Conservation (phyloP, 2,888 invertebrate genomes). For the Leucophora obtusa region DNA sequence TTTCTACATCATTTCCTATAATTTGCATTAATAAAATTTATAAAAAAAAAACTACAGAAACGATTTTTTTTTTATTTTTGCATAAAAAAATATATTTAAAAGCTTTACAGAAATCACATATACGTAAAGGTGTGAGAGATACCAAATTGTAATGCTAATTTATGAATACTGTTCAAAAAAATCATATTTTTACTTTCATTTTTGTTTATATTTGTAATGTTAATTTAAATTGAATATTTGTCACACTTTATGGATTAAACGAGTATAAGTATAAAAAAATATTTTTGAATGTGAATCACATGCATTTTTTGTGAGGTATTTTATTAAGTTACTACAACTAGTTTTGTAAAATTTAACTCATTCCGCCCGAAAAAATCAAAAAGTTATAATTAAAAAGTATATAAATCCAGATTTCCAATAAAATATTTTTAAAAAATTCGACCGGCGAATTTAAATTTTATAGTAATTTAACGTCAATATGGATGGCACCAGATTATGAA, state of each 20-base stretch:
- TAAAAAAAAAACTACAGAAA: constrained; percentile 8
- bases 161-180: constrained; percentile 22
- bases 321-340: background rate
- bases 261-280: background rate
- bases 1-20: constrained; percentile 51
- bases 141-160: constrained; percentile 49
- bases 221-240: constrained; percentile 10
- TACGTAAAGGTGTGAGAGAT: constrained; percentile 22
- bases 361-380: no score
- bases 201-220: constrained; percentile 31
- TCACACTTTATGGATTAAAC: constrained; percentile 10
- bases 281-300: background rate
- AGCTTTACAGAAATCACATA: background rate
- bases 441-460: no score
- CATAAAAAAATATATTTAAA: constrained; percentile 13
- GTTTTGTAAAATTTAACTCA: no score
- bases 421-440: no score
- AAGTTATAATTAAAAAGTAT: no score
- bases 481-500: no score
- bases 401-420: no score
- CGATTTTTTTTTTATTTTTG: constrained; percentile 24
- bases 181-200: constrained; percentile 54
- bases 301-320: background rate
- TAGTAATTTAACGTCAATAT: no score
- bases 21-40: constrained; percentile 38